Evolutionary conservation across 2,888 invertebrate species (phyloP).

Genomic region (Smittia sp.): DNA sequence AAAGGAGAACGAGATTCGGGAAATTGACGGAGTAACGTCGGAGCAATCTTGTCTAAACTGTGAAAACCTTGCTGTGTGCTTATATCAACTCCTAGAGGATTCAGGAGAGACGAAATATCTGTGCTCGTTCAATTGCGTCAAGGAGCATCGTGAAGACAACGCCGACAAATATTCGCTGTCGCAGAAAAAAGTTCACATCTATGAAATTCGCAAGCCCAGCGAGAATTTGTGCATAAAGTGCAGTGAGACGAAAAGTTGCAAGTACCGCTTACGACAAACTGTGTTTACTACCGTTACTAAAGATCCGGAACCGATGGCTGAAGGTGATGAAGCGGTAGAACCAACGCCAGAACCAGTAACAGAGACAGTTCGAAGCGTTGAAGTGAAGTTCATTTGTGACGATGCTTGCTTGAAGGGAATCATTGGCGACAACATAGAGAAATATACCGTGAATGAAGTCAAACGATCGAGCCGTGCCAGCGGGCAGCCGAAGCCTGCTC

Average conservation of each 20-base stretch:
- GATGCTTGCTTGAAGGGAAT: conserved; percentile 58
- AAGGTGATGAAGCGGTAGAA: conserved; percentile 55
- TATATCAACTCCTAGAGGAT: conserved; percentile 51
- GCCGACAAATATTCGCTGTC: conserved; percentile 47
- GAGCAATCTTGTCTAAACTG: conserved; percentile 57
- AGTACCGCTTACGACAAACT: conserved; percentile 48
- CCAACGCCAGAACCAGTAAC: conserved; percentile 50
- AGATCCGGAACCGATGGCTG: conserved; percentile 49
- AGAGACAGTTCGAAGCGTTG: conserved; percentile 50
- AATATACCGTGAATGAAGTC: conserved; percentile 45
- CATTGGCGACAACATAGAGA: conserved; percentile 54
- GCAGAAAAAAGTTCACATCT: conserved; percentile 50
- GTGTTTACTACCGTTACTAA: background rate
- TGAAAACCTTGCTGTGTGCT: conserved; percentile 49
- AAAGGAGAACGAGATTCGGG: conserved; percentile 53
- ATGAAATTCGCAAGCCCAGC: conserved; percentile 48
- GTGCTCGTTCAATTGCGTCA: conserved; percentile 57
- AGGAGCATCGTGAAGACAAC: conserved; percentile 53
- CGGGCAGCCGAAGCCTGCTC: conserved; percentile 46
- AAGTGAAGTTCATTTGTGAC: conserved; percentile 59
- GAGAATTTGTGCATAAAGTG: conserved; percentile 49
- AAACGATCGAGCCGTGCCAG: conserved; percentile 48
- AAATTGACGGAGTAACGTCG: conserved; percentile 47
- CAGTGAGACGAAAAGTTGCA: conserved; percentile 47
- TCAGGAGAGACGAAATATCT: conserved; percentile 49